Evolutionary conservation across 1,140 invertebrate genomes (phyloP), one percentile per base, ranked within the genome.

Genomic region (Adelges cooleyi): DNA sequence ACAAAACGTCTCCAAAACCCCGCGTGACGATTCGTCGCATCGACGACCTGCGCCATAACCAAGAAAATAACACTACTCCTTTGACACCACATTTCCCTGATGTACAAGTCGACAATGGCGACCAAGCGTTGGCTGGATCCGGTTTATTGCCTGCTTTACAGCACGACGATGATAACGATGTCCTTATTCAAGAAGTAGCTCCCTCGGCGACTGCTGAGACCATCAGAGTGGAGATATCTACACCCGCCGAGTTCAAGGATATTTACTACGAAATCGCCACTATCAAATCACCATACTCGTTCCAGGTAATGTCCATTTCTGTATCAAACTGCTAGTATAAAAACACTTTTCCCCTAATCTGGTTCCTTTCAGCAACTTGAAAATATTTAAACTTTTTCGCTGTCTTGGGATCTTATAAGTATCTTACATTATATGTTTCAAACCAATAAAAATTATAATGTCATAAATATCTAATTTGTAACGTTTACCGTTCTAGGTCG

Each of bases 251-350:
- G 72, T 89, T 90, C 69, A 82, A 81, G 71, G 86, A 90, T 74
- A 80, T 86, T 49, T 90, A 90, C 68, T 90, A 87, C 72, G 85
- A 92, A 78, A 87, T 92, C 67, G 89, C 89, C 6, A 92, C 90
- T 0, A 87, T 92, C 65, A 90, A 89, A 73, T 90, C 88, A 50
- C 89, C 90, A 0, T 92, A 90, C 71, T 84, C 86, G 22, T 92
- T 92, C 75, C 87, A 91, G 80, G 87, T 90, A 77, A 67, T 56
- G 11, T 46, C 22, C n/a, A n/a, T n/a, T n/a, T n/a, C 49, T 49
- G 29, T 54, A 18, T n/a, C n/a, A n/a, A n/a, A n/a, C n/a, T n/a
- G n/a, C n/a, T n/a, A n/a, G n/a, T n/a, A n/a, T n/a, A n/a, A n/a
- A n/a, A n/a, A n/a, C n/a, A n/a, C n/a, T n/a, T n/a, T n/a, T n/a